These are phyloP conservation scores for Globodera rostochiensis DNA, from an alignment of 1,140 invertebrate species.

Conservation along the genomic window DNA sequence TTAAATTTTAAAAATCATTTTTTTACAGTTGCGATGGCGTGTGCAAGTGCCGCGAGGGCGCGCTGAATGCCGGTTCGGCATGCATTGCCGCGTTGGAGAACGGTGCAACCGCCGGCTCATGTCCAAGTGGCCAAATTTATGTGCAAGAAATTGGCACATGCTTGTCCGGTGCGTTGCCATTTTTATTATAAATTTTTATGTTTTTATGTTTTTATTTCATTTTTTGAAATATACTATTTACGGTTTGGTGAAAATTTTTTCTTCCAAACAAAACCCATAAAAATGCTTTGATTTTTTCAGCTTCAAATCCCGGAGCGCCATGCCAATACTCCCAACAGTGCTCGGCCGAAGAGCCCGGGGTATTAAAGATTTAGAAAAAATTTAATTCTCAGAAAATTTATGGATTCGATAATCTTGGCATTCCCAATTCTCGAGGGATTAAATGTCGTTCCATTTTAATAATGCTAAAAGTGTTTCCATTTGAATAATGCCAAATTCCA, in stretches of 20 bases:
- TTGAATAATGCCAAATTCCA: too few species aligned
- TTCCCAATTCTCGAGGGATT: too few species aligned
- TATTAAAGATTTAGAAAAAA: background rate
- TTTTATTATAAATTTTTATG: slow-evolving; percentile 17
- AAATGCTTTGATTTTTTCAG: slow-evolving; percentile 37
- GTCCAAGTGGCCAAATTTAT: slow-evolving; percentile 49
- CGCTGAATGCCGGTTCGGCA: slow-evolving; percentile 62
- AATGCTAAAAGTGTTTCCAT: too few species aligned
- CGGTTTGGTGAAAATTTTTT: background rate
- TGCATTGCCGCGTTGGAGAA: slow-evolving; percentile 50
- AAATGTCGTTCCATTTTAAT: too few species aligned
- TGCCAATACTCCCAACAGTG: slow-evolving; percentile 65
- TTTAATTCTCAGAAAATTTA: too few species aligned
- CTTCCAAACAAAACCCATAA: background rate
- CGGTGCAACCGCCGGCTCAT: slow-evolving; percentile 39
- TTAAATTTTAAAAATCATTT: background rate
- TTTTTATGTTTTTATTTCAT: background rate
- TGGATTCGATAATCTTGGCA: too few species aligned
- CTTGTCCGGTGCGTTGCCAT: slow-evolving; percentile 53
- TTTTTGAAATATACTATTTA: background rate
- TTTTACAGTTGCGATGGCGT: slow-evolving; percentile 54
- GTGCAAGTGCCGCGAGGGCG: slow-evolving; percentile 61
- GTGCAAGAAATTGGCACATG: slow-evolving; percentile 60
- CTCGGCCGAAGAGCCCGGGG: slow-evolving; percentile 48
- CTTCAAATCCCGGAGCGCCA: slow-evolving; percentile 56